Conservation (phyloP, 2,797 vertebrate genomes). For the Myoxocephalus aenaeus region DNA sequence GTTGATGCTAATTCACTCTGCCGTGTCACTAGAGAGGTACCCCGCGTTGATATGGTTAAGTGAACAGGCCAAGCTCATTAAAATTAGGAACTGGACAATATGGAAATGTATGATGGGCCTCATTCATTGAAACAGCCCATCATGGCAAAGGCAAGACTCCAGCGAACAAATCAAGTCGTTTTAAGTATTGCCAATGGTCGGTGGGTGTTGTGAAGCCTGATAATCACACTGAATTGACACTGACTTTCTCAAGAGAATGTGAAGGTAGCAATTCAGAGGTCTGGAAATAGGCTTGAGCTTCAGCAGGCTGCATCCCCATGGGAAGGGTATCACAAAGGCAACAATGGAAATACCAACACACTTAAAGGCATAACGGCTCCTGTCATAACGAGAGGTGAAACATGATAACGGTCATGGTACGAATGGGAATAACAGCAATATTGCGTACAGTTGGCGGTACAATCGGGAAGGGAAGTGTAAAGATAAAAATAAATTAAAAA, state of each 20-base stretch:
- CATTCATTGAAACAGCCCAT: slow-evolving; percentile 9
- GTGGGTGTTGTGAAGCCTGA: not conserved
- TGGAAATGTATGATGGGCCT: slow-evolving; percentile 4
- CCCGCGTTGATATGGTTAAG: slow-evolving; percentile 48
- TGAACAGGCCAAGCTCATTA: slow-evolving; percentile 45
- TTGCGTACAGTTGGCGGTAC: not conserved
- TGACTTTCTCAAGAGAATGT: not conserved
- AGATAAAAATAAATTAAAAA: not conserved
- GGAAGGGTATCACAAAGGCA: not conserved
- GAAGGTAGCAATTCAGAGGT: not conserved
- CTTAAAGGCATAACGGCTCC: not conserved
- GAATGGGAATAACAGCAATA: not conserved
- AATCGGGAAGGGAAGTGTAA: not conserved
- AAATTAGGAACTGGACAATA: slow-evolving; percentile 37
- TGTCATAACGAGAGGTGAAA: not conserved
- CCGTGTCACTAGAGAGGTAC: slow-evolving; percentile 38
- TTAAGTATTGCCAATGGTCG: not conserved
- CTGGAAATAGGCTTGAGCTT: not conserved
- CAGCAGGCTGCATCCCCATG: not conserved
- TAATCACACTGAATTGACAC: not conserved
- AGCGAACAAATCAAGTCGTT: slow-evolving; percentile 1
- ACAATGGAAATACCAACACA: not conserved
- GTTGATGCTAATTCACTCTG: slow-evolving; percentile 46
- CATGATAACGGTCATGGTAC: not conserved
- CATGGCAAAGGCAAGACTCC: not conserved